phyloP scores from a whole-genome alignment of 2,113 vertebrate species.

The Capreolus pygargus region DNA sequence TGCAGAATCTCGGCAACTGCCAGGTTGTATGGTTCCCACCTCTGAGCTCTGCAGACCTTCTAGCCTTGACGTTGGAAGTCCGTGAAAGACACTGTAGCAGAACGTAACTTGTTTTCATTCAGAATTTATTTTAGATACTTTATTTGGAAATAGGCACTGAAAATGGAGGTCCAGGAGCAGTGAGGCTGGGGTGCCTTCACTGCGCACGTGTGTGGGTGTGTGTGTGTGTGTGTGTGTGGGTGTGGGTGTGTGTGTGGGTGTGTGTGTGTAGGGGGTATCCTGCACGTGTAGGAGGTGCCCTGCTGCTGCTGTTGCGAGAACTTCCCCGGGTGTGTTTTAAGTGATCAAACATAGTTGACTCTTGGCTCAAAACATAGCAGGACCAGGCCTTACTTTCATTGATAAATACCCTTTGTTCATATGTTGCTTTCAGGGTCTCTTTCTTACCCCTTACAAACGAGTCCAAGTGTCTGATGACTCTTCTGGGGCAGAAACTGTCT shows the following conservation, averaged over 20 bases:
- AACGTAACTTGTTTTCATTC: slow-evolving; percentile 67
- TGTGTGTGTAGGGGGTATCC: background rate
- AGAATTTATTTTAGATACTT: slow-evolving; percentile 61
- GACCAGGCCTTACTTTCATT: slow-evolving; percentile 82
- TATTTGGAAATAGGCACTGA: slow-evolving; percentile 74
- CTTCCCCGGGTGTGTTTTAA: background rate
- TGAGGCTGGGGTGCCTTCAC: background rate
- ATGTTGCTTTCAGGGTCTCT: slow-evolving; percentile 66
- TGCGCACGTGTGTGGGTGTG: rapidly evolving
- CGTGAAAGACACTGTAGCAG: slow-evolving; percentile 53
- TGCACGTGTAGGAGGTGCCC: background rate
- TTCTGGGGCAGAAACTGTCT: slow-evolving; percentile 13
- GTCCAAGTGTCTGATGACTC: slow-evolving; percentile 62
- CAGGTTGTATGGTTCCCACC: background rate
- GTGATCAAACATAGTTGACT: background rate
- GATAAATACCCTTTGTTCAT: slow-evolving; percentile 69
- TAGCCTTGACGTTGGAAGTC: background rate
- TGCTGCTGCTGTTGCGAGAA: slow-evolving; percentile 10
- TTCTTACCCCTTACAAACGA: background rate
- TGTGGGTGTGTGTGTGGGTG: rapidly evolving
- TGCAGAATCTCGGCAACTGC: background rate
- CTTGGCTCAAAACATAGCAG: slow-evolving; percentile 64
- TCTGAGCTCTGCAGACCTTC: background rate
- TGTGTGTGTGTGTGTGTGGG: background rate
- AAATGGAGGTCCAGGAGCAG: slow-evolving; percentile 62